Base-by-base conservation (phyloP, 2,797 vertebrate species). In the Clarias fuscus region DNA sequence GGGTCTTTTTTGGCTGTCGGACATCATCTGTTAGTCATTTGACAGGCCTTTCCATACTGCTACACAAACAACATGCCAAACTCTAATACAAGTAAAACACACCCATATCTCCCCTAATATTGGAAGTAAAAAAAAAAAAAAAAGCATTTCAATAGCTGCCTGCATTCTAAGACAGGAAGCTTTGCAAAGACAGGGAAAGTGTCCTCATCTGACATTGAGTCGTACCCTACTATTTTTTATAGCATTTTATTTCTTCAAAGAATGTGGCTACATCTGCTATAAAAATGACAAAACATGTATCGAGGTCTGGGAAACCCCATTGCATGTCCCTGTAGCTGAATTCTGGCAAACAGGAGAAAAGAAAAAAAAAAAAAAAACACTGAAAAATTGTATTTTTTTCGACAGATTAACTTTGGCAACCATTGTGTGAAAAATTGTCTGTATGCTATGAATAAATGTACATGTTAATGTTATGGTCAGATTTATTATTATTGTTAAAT, bases 191-290 rank as follows among this genome's bases (percentile, higher is more conserved):
- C 77, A 53, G 68, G 15, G 30, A 22, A 61, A 6, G 56, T 30
- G 68, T 82, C 70, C 68, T 82, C 70, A 37, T 40, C 72, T 61
- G 59, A 59, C 77, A 81, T 5, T 48, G 22, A 7, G 40, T 53
- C 56, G 53, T n/a, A 48, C n/a, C 13, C 72, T 48, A 17, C 5
- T 27, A 53, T 30, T 76, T 27, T 73, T 56, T 17, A 56, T 56
- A 53, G 27, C 17, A 56, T 56, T 56, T 53, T 56, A 76, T 56
- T 27, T 76, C 73, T 56, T 15, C 48, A 53, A 27, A 56, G n/a
- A 7, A 76, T 76, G 24, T 53, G 43, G 1, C 14, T 27, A 24
- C 72, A 53, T 56, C 72, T 53, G 48, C n/a, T 77, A 30, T 77
- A 58, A 77, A 59, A 33, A 30, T 76, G n/a, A 30, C n/a, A 76